These are phyloP conservation scores for Polylopha cassiicola DNA, from an alignment of 2,888 invertebrate genomes.

Conservation along the genomic window DNA sequence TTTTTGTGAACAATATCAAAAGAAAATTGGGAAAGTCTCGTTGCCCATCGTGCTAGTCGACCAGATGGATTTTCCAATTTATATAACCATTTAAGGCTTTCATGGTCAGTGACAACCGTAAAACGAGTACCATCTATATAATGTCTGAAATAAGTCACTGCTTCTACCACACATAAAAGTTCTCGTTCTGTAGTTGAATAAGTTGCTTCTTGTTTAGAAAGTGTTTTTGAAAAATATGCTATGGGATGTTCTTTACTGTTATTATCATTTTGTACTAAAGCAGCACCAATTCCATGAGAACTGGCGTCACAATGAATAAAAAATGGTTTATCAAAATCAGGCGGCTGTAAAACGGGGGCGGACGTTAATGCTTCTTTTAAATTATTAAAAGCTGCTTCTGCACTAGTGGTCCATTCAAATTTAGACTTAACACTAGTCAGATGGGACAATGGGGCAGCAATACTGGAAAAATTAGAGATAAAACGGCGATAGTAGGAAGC, in stretches of 20 bases:
- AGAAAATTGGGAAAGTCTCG: neutral
- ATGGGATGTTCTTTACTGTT: slow-evolving; percentile 3
- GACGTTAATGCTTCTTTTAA: neutral
- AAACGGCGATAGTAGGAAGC: slow-evolving; percentile 10
- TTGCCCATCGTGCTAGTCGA: slow-evolving; percentile 4
- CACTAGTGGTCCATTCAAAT: neutral
- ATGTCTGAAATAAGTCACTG: slow-evolving; percentile 7
- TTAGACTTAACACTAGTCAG: neutral
- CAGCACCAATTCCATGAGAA: neutral
- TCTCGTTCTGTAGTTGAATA: slow-evolving; percentile 7
- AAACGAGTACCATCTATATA: slow-evolving; percentile 10
- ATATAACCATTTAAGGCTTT: neutral
- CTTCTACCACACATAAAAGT: slow-evolving; percentile 2
- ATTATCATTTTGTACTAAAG: neutral
- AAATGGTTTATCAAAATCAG: neutral
- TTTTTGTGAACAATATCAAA: too few species aligned
- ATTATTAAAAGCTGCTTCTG: neutral
- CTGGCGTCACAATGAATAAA: neutral
- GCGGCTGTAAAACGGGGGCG: slow-evolving; percentile 2
- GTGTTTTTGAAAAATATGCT: neutral
- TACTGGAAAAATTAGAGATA: slow-evolving; percentile 3
- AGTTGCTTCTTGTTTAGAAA: neutral
- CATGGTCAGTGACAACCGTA: slow-evolving; percentile 2
- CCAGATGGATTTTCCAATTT: slow-evolving; percentile 3
- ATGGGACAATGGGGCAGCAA: neutral